Evolutionary conservation across 2,888 invertebrate species (phyloP), one percentile per base, ranked within the genome.

Genomic region (Strigamia crassipes): DNA sequence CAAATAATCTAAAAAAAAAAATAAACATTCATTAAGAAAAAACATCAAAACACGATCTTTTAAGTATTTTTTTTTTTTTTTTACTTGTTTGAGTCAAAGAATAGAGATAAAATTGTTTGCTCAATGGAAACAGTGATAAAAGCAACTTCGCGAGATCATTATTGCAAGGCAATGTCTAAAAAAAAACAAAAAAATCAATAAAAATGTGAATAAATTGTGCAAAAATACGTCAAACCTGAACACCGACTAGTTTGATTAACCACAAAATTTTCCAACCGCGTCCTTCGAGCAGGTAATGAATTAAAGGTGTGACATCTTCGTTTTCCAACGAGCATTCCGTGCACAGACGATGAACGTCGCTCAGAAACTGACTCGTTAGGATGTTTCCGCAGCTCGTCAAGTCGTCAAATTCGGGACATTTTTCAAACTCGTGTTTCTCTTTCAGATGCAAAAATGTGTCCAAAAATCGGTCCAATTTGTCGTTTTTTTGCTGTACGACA

Each of bases 281-380:
- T 38, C 91, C 92, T 0, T 89, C 89, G 42, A 91, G 88, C 83
- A 92, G 86, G 86, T 91, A 91, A 84, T 89, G 89, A 83, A 89
- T 89, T 82, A 92, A 87, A 51, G 90, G 83, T 86, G 88, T 21
- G 38, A 89, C 85, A 83, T 89, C 89, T 46, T 87, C 88, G 12
- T 87, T 86, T 82, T 89, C 88, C 77, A 83, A 85, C 85, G 79
- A 79, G n/a, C 79, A 79, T 42, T 79, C 41, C 31, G 41, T 42
- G 21, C 79, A 79, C 13, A 79, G 38, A 1, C 23, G 15, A 18
- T 79, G 38, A 38, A 79, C 41, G 42, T 79, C 79, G 13, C 23
- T 8, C 4, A 79, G 38, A 79, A 79, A 79, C 79, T 79, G 79
- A 27, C 42, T 38, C n/a, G 41, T 79, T 79, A 79, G 42, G 6